Conservation (phyloP, 2,888 invertebrate genomes). For the Lobophora halterata region DNA sequence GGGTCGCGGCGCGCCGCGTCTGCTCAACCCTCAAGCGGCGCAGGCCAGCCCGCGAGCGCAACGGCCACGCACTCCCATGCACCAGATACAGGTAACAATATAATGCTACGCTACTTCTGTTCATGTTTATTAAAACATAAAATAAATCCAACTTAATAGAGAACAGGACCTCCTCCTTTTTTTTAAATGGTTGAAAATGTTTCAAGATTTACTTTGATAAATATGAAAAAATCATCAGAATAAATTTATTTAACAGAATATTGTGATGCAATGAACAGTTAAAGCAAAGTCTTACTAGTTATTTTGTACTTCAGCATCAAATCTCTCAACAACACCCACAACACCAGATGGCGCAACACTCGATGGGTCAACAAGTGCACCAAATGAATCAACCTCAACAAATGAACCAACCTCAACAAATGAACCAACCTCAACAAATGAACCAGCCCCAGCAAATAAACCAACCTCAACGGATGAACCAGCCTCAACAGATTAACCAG, state of each 20-base stretch:
- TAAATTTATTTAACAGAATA: too few relatives aligned
- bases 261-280: too few relatives aligned
- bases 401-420: conserved; percentile 6
- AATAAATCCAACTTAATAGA: too few relatives aligned
- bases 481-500: too few relatives aligned
- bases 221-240: too few relatives aligned
- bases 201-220: too few relatives aligned
- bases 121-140: too few relatives aligned
- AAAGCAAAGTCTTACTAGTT: not conserved
- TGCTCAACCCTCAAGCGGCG: conserved; percentile 50
- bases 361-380: conserved; percentile 55
- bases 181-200: too few relatives aligned
- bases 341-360: conserved; percentile 58
- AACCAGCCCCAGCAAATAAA: not conserved
- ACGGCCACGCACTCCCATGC: conserved; percentile 51
- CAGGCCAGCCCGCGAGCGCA: conserved; percentile 56
- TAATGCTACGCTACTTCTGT: not conserved
- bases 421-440: conserved; percentile 32
- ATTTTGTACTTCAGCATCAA: conserved; percentile 19
- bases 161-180: too few relatives aligned
- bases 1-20: conserved; percentile 46
- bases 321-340: conserved; percentile 33
- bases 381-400: conserved; percentile 34
- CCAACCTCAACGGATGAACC: too few relatives aligned
- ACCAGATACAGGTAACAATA: conserved; percentile 39